Evolutionary conservation across 2,797 vertebrate genomes (phyloP).

Genomic region (Lagocephalus sceleratus): DNA sequence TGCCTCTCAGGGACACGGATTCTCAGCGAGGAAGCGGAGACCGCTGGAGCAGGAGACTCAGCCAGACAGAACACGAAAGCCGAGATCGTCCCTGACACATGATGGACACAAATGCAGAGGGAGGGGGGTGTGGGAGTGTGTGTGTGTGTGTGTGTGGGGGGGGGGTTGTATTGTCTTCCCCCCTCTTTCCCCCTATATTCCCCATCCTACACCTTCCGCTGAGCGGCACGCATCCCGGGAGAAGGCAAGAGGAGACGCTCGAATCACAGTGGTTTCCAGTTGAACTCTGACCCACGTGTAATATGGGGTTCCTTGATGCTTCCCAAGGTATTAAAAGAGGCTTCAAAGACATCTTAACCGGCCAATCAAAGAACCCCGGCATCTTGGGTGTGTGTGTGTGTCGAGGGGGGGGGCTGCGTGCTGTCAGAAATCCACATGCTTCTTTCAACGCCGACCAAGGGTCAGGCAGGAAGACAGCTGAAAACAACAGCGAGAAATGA

Average conservation of each 20-base stretch:
- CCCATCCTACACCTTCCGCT: constrained; percentile 24
- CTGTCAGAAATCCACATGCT: constrained; percentile 66
- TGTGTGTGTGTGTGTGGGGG: too few species aligned
- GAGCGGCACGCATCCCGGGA: constrained; percentile 9
- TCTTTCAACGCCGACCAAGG: constrained; percentile 57
- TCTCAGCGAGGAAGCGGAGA: constrained; percentile 63
- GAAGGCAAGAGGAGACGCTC: constrained; percentile 13
- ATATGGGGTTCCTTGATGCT: constrained; percentile 51
- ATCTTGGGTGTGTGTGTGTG: constrained; percentile 34
- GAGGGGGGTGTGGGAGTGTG: too few species aligned
- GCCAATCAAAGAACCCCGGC: constrained; percentile 32
- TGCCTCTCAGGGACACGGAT: constrained; percentile 73
- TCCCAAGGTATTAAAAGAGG: constrained; percentile 35
- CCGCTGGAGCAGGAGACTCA: constrained; percentile 76
- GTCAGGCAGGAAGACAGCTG: constrained; percentile 55
- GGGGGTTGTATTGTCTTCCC: constrained; percentile 4
- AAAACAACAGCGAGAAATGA: constrained; percentile 71
- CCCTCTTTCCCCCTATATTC: neutral
- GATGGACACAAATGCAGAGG: constrained; percentile 70
- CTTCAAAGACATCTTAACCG: constrained; percentile 47
- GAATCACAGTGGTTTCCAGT: constrained; percentile 27
- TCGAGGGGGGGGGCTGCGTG: too few species aligned
- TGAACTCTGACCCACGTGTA: constrained; percentile 47
- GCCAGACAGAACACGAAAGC: constrained; percentile 78
- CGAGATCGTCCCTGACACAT: constrained; percentile 74